Percentiles rank a stretch among this genome's conserved stretches.
These are phyloP conservation scores for Pegea sp. DNA, from an alignment of 23 tunicate genomes.

Conservation along the genomic window DNA sequence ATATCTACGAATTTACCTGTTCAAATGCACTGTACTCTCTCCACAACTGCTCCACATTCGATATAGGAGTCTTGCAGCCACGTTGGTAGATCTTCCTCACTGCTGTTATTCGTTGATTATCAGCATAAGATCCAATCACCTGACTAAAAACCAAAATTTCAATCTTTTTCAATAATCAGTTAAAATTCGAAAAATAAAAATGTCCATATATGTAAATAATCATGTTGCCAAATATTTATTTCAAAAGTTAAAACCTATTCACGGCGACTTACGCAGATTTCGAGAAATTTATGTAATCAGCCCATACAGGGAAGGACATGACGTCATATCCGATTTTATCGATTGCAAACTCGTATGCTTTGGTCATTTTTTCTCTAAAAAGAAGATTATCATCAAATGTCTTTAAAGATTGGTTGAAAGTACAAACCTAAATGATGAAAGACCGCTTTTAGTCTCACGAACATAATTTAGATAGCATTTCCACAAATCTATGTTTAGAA, in stretches of 20 bases:
- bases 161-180: no score
- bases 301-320: slow-evolving; percentile 79
- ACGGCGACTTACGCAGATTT: slow-evolving; percentile 57
- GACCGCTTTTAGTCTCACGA: slow-evolving; percentile 83
- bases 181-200: no score
- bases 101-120: slow-evolving; percentile 79
- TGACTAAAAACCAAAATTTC: slow-evolving; percentile 19
- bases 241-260: not conserved
- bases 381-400: not conserved
- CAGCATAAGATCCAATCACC: slow-evolving; percentile 84
- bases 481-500: slow-evolving; percentile 94
- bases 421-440: slow-evolving; percentile 57
- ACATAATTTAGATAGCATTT: slow-evolving; percentile 79
- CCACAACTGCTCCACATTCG: slow-evolving; percentile 89
- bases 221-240: not conserved
- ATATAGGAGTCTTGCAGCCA: slow-evolving; percentile 87
- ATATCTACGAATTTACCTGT: slow-evolving; percentile 26
- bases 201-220: no score
- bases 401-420: not conserved
- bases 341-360: slow-evolving; percentile 95
- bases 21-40: slow-evolving; percentile 89
- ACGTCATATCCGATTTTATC: slow-evolving; percentile 97
- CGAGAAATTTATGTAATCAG: slow-evolving; percentile 68
- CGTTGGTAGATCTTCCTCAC: slow-evolving; percentile 74
- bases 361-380: slow-evolving; percentile 89